These are phyloP conservation scores for Palloptera scutellata DNA, from an alignment of 2,888 invertebrate genomes.

Conservation along the genomic window DNA sequence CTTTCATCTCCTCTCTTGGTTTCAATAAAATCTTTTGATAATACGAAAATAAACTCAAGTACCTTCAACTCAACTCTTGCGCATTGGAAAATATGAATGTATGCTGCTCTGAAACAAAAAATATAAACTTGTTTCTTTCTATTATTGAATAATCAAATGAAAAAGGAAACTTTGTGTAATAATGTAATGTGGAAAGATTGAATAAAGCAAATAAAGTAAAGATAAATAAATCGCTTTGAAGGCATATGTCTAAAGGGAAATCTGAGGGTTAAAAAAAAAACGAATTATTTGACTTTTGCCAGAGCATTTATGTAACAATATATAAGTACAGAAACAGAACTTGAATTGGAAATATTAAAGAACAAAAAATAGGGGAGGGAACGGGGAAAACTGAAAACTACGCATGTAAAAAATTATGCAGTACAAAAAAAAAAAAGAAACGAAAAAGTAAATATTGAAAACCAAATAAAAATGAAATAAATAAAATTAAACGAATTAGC, in stretches of 20 bases:
- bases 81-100: no score
- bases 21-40: no score
- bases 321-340: constrained; percentile 6
- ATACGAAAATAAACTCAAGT: no score
- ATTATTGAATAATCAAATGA: neutral
- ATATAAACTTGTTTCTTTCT: no score
- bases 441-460: constrained; percentile 2
- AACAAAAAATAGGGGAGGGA: constrained; percentile 9
- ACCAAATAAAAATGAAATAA: constrained; percentile 30
- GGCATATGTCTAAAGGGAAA: constrained; percentile 7
- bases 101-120: no score
- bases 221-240: neutral
- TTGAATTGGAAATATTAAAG: constrained; percentile 2
- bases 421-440: constrained; percentile 9
- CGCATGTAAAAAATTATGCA: constrained; percentile 11
- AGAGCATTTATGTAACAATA: constrained; percentile 28
- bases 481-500: constrained; percentile 33
- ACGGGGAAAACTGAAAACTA: neutral
- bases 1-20: no score
- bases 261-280: constrained; percentile 27
- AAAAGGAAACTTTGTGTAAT: neutral
- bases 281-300: constrained; percentile 12
- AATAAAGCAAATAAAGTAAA: constrained; percentile 9
- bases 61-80: no score
- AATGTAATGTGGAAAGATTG: neutral